Conservation (phyloP, 2,113 vertebrate genomes). For the Bettongia penicillata region DNA sequence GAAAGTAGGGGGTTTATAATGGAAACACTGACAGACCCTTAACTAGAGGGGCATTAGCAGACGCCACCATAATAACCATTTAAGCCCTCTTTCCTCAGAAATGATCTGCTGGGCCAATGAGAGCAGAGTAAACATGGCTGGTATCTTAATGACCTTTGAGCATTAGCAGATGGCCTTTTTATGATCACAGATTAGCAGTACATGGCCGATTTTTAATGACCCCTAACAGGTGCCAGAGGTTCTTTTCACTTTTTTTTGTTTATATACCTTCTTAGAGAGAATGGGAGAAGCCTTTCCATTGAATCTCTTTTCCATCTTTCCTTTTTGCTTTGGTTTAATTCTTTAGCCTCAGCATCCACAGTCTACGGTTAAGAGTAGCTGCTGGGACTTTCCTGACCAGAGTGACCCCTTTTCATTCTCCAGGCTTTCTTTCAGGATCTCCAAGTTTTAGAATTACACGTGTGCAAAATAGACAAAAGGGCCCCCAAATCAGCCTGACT, state of each 20-base stretch:
- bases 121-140: conserved; percentile 81
- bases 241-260: conserved; percentile 63
- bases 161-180: conserved; percentile 89
- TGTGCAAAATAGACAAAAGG: background rate
- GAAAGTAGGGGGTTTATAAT: conserved; percentile 62
- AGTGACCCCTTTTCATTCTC: background rate
- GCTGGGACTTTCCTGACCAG: fast-evolving
- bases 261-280: conserved; percentile 50
- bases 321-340: conserved; percentile 39
- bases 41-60: conserved; percentile 51
- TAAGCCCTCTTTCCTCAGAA: conserved; percentile 78
- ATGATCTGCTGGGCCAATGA: conserved; percentile 72
- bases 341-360: background rate
- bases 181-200: conserved; percentile 85
- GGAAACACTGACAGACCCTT: conserved; percentile 69
- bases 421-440: background rate
- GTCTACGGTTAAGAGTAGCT: background rate
- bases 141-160: conserved; percentile 88
- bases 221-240: conserved; percentile 83
- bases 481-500: fast-evolving
- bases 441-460: background rate
- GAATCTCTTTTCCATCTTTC: fast-evolving
- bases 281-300: background rate
- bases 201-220: conserved; percentile 82
- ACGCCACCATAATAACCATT: conserved; percentile 77